Percentiles rank a stretch among this genome's conserved stretches.
Evolutionary conservation across 2,797 vertebrate species (phyloP).

Genomic region (Gymnodraco acuticeps): DNA sequence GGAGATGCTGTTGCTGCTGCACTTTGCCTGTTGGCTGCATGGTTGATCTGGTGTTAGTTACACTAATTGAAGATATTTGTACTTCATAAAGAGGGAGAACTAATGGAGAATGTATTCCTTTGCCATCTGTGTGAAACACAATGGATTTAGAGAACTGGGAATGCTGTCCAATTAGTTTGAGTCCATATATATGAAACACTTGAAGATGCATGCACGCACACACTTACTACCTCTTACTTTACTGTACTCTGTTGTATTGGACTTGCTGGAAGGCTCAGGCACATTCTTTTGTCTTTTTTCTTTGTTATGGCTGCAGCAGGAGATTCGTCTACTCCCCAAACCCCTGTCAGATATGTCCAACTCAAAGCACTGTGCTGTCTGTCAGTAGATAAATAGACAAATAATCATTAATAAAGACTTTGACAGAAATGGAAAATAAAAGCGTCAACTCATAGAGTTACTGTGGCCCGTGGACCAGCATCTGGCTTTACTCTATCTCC

Average conservation of each 20-base stretch:
- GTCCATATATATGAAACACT: neutral
- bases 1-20: constrained; percentile 8
- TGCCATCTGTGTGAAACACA: constrained; percentile 52
- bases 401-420: constrained; percentile 37
- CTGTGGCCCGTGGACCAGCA: constrained; percentile 17
- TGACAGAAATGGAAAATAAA: constrained; percentile 20
- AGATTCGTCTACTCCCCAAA: constrained; percentile 43
- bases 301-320: constrained; percentile 40
- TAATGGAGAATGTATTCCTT: constrained; percentile 39
- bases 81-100: constrained; percentile 32
- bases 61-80: constrained; percentile 57
- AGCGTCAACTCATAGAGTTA: constrained; percentile 20
- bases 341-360: constrained; percentile 52
- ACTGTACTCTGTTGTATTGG: constrained; percentile 58
- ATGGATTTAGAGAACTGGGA: constrained; percentile 32
- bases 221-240: constrained; percentile 31
- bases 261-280: constrained; percentile 45
- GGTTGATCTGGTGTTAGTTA: constrained; percentile 51
- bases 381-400: constrained; percentile 50
- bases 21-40: constrained; percentile 34
- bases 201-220: constrained; percentile 2
- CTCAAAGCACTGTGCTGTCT: constrained; percentile 31
- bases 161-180: neutral
- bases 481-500: constrained; percentile 51
- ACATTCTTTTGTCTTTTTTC: constrained; percentile 60